Evolutionary conservation across 2,113 vertebrate genomes (phyloP).

Genomic region (Arothron firmamentum): DNA sequence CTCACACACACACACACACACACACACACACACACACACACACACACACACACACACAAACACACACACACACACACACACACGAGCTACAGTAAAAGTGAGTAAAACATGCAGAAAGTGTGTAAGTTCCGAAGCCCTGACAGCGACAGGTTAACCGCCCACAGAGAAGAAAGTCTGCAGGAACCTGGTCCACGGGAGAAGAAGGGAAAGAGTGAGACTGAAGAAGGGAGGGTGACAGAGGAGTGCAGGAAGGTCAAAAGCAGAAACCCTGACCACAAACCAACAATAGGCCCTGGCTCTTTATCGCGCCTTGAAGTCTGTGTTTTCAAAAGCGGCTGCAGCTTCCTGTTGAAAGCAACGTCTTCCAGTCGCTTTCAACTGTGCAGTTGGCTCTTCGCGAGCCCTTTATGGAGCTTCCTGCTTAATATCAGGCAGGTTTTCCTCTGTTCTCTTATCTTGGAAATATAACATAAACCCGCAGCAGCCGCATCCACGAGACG

Average conservation of each 20-base stretch:
- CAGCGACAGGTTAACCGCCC: neutral
- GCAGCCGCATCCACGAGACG: slow-evolving; percentile 3
- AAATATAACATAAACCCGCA: slow-evolving; percentile 47
- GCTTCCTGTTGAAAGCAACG: slow-evolving; percentile 69
- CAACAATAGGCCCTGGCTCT: slow-evolving; percentile 51
- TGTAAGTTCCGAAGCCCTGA: too few species aligned
- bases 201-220: slow-evolving; percentile 28
- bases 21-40: too few species aligned
- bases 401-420: slow-evolving; percentile 56
- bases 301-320: slow-evolving; percentile 70
- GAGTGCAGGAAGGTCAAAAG: slow-evolving; percentile 34
- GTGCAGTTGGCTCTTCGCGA: too few species aligned
- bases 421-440: slow-evolving; percentile 25
- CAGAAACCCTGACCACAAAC: slow-evolving; percentile 22
- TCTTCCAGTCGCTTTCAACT: slow-evolving; percentile 53
- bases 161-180: neutral
- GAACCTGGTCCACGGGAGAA: slow-evolving; percentile 4
- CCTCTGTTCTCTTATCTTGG: slow-evolving; percentile 58
- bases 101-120: too few species aligned
- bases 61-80: too few species aligned
- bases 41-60: too few species aligned
- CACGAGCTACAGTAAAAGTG: too few species aligned
- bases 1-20: too few species aligned
- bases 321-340: slow-evolving; percentile 69
- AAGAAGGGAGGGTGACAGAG: slow-evolving; percentile 19